Base-by-base conservation (phyloP, 1,140 invertebrate species). In the Probaryconus sp. region DNA sequence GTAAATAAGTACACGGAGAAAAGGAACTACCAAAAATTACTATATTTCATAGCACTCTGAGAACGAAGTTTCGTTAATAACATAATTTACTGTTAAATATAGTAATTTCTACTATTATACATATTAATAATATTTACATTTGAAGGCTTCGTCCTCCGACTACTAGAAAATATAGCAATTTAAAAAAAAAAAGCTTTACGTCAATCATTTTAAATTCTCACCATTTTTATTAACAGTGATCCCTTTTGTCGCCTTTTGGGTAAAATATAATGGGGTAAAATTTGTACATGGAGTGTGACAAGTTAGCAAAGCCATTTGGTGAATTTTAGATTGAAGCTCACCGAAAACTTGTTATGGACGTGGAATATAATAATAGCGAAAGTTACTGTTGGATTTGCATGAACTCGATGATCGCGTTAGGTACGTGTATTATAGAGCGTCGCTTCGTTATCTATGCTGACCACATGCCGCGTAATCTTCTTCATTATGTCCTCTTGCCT, bases 401-500 rank as follows among this genome's bases (percentile, higher is more conserved):
- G 77, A 63, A 65, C 60, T 40, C 58, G 50, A 65, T 70, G 50
- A 30, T 70, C 69, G 31, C 38, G 43, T 47, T 43, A n/a, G n/a
- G 33, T 56, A 45, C 38, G 55, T 43, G 53, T 42, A 65, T 74
- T 67, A 64, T 16, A 13, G 35, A 53, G 42, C 64, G 33, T n/a
- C 38, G 58, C 73, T 77, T 83, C 80, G 81, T 84, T 84, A 85
- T 85, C 82, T 83, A 79, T 83, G 81, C 82, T 83, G 81, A 83
- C 82, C 83, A 78, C 81, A 85, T 83, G 83, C 81, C 73, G 77
- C 79, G 81, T 83, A 85, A 85, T 85, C 83, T 85, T 84, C 82
- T 81, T 83, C 81, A 83, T 84, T 85, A 85, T 84, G 81, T 82
- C 78, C 81, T 55, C 60, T 69, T 50, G 71, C 50, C 80, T 79